Conservation (phyloP, 2,888 invertebrate species). For the Boloria selene region DNA sequence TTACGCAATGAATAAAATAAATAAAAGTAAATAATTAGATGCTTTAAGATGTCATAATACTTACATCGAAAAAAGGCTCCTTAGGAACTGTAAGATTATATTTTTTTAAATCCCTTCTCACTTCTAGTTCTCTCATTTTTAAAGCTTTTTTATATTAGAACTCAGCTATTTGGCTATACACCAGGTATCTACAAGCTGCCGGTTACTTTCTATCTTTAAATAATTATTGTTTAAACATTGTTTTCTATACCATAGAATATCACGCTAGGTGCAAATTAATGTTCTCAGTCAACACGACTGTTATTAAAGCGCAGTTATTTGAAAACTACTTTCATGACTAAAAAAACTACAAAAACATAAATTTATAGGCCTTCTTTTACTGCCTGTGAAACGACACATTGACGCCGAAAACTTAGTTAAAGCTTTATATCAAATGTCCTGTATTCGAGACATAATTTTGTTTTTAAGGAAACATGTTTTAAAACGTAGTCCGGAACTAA, state of each 20-base stretch:
- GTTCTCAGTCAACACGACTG: not conserved
- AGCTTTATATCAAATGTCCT: too few species aligned
- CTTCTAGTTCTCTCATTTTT: slow-evolving; percentile 34
- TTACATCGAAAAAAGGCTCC: slow-evolving; percentile 57
- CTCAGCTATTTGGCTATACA: too few species aligned
- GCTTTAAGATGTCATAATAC: slow-evolving; percentile 30
- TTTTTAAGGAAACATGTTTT: too few species aligned
- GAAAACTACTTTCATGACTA: not conserved
- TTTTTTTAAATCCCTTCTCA: slow-evolving; percentile 23
- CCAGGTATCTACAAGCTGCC: not conserved
- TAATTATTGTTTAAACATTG: not conserved
- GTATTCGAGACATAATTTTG: too few species aligned
- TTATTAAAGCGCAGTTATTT: slow-evolving; percentile 11
- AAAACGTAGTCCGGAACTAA: too few species aligned
- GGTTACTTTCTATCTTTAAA: slow-evolving; percentile 11
- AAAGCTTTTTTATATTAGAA: not conserved
- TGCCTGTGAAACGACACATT: too few species aligned
- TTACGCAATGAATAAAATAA: not conserved
- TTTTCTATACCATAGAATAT: not conserved
- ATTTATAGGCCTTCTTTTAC: too few species aligned
- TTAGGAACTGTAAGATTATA: slow-evolving; percentile 45
- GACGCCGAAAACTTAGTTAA: too few species aligned
- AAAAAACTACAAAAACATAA: too few species aligned
- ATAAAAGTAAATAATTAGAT: too few species aligned
- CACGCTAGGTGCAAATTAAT: slow-evolving; percentile 28